phyloP scores from a whole-genome alignment of 1,140 invertebrate species.

The Eueides isabella region DNA sequence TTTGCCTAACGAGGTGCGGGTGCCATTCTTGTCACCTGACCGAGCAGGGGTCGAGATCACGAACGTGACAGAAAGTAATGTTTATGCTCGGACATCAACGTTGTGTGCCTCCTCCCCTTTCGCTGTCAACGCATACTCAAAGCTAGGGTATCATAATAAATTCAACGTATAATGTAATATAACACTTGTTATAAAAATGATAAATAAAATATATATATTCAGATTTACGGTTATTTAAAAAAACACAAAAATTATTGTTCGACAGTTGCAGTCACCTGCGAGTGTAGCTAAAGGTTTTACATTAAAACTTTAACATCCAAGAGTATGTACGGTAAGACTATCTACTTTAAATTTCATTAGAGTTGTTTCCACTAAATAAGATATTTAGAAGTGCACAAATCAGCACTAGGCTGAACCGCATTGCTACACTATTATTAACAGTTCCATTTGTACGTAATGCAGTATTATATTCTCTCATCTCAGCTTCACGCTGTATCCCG shows the following conservation, averaged over 20 bases:
- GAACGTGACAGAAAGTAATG: constrained; percentile 29
- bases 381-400: too few species aligned
- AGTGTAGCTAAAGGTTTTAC: background rate
- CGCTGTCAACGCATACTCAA: background rate
- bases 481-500: too few species aligned
- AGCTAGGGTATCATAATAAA: background rate
- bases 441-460: too few species aligned
- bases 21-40: constrained; percentile 34
- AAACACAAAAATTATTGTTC: background rate
- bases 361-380: background rate
- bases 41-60: constrained; percentile 24
- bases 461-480: too few species aligned
- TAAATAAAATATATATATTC: too few species aligned
- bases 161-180: background rate
- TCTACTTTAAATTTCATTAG: background rate
- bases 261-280: background rate
- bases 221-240: too few species aligned
- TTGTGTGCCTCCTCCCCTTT: background rate
- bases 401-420: too few species aligned
- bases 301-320: background rate
- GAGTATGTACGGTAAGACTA: too few species aligned
- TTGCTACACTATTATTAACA: too few species aligned
- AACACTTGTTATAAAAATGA: too few species aligned
- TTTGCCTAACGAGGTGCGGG: constrained; percentile 35
- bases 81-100: constrained; percentile 15